Conservation (phyloP, 92 coral and sea anemone species). For the Palythoa grandiflora region DNA sequence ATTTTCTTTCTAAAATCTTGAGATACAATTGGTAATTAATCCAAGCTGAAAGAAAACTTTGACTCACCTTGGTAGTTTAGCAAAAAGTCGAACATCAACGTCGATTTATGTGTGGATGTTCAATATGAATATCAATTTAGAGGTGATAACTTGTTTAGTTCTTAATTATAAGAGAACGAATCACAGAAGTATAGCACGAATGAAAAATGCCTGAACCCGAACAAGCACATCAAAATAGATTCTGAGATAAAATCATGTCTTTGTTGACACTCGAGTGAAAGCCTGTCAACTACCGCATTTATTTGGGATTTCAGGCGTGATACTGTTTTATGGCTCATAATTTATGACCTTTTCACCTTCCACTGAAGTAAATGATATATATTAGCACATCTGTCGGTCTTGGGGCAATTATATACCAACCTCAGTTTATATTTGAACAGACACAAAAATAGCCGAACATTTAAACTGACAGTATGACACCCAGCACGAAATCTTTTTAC, state of each 20-base stretch:
- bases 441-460: not conserved
- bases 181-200: not conserved
- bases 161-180: not conserved
- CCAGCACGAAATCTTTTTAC: not conserved
- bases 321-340: slow-evolving; percentile 43
- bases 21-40: not conserved
- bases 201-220: not conserved
- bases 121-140: not conserved
- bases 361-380: slow-evolving; percentile 42
- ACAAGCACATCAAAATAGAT: not conserved
- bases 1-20: not conserved
- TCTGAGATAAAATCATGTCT: slow-evolving; percentile 7
- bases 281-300: slow-evolving; percentile 24
- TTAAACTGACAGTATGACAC: not conserved
- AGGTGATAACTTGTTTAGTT: not conserved
- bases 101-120: slow-evolving; percentile 9
- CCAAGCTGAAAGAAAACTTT: not conserved
- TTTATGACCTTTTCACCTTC: slow-evolving; percentile 53
- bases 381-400: slow-evolving; percentile 44
- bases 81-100: slow-evolving; percentile 29
- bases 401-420: not conserved
- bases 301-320: slow-evolving; percentile 49
- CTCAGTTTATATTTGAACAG: not conserved
- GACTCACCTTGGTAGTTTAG: slow-evolving; percentile 17
- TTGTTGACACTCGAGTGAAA: slow-evolving; percentile 44